phyloP scores from a whole-genome alignment of 2,797 vertebrate species.

The Tinamus major region DNA sequence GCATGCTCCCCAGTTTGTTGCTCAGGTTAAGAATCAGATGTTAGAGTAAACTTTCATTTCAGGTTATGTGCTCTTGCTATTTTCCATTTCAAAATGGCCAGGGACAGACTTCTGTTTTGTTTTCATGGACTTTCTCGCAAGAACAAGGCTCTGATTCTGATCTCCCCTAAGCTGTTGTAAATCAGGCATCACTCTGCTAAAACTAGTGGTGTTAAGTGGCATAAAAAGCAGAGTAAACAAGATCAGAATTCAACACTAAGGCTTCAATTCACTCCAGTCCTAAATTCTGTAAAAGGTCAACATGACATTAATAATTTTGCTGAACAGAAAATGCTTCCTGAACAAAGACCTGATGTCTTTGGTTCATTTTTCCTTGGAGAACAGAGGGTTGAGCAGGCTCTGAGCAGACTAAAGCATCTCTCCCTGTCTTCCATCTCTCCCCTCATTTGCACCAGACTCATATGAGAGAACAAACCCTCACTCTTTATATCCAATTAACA shows the following conservation, averaged over 20 bases:
- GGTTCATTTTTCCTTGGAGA: fast-evolving
- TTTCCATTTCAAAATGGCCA: conserved; percentile 31
- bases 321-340: neutral
- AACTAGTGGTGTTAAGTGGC: neutral
- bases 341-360: neutral
- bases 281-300: neutral
- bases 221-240: fast-evolving
- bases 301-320: neutral
- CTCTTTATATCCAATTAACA: neutral
- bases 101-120: neutral
- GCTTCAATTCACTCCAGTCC: neutral
- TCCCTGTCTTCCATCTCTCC: neutral
- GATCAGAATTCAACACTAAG: neutral
- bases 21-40: neutral
- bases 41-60: conserved; percentile 7
- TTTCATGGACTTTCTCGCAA: conserved; percentile 34
- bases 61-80: neutral
- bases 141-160: neutral
- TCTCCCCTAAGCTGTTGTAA: neutral
- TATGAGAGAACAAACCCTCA: neutral
- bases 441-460: neutral
- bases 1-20: conserved; percentile 21
- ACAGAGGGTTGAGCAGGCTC: neutral
- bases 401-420: neutral
- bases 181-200: neutral